Evolutionary conservation across 1,140 invertebrate species (phyloP).

Genomic region (Calephelis nemesis): DNA sequence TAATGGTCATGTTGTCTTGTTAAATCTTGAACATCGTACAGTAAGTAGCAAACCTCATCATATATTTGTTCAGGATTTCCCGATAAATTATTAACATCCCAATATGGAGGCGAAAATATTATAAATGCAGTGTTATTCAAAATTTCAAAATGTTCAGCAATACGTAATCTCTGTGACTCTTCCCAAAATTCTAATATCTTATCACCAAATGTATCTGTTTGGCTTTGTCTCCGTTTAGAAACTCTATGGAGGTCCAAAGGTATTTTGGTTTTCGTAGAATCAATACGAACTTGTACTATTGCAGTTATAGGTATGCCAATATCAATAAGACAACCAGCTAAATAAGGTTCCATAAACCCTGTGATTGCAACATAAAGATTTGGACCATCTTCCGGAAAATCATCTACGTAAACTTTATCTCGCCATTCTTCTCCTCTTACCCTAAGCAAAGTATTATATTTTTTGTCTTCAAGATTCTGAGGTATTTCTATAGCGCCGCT

Average conservation of each 20-base stretch:
- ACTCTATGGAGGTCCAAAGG: conserved; percentile 40
- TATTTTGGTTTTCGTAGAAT: conserved; percentile 34
- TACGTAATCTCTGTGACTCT: conserved; percentile 52
- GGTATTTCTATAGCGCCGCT: conserved; percentile 24
- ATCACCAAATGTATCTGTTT: conserved; percentile 51
- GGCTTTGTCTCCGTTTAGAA: conserved; percentile 53
- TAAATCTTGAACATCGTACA: conserved; percentile 79
- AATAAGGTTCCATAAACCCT: conserved; percentile 73
- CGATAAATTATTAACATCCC: conserved; percentile 44
- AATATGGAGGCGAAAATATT: conserved; percentile 64
- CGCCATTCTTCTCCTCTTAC: conserved; percentile 80
- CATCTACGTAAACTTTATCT: conserved; percentile 76
- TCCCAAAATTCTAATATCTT: conserved; percentile 64
- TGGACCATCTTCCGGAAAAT: conserved; percentile 76
- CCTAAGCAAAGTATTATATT: conserved; percentile 71
- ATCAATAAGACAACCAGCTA: conserved; percentile 68
- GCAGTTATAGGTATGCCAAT: conserved; percentile 72
- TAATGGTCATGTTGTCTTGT: conserved; percentile 72
- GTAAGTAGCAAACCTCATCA: conserved; percentile 73
- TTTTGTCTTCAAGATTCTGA: conserved; percentile 56
- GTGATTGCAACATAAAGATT: conserved; percentile 79
- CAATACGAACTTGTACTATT: conserved; percentile 63
- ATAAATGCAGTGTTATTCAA: conserved; percentile 74
- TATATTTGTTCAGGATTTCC: conserved; percentile 70
- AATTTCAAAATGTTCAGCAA: conserved; percentile 41